Conservation (phyloP, 2,113 vertebrate genomes). For the Macaca nemestrina region DNA sequence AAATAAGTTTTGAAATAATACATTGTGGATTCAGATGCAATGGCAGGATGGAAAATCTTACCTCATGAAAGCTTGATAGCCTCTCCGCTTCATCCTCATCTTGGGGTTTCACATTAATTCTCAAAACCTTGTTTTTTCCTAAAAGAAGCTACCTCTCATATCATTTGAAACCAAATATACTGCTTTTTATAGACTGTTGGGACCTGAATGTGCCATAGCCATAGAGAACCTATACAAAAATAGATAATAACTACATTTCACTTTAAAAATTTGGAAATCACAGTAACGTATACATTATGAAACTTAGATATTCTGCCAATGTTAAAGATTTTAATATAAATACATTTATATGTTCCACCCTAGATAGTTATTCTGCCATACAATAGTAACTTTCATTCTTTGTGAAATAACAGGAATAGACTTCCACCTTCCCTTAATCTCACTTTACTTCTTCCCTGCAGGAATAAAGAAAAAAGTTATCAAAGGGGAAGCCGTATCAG, state of each 20-base stretch:
- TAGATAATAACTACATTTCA: background rate
- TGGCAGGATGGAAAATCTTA: background rate
- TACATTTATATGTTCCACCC: background rate
- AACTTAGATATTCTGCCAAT: background rate
- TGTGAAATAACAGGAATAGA: background rate
- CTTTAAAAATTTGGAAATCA: background rate
- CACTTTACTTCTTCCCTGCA: background rate
- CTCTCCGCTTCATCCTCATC: background rate
- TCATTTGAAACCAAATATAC: background rate
- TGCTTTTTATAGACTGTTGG: background rate
- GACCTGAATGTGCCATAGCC: background rate
- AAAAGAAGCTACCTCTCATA: background rate
- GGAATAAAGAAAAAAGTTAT: background rate
- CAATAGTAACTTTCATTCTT: background rate
- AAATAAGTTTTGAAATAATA: background rate
- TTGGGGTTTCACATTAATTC: background rate
- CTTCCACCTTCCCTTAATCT: background rate
- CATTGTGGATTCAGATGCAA: background rate
- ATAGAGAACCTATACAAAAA: background rate
- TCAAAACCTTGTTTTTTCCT: background rate
- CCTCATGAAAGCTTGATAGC: background rate
- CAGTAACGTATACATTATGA: background rate
- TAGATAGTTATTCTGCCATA: background rate
- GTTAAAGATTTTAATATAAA: background rate
- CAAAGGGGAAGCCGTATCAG: fast-evolving